A percentile compares a stretch with the other conserved stretches of the same genome.
These are phyloP conservation scores for Pomacea canaliculata DNA, from an alignment of 2,888 invertebrate species.

Conservation along the genomic window DNA sequence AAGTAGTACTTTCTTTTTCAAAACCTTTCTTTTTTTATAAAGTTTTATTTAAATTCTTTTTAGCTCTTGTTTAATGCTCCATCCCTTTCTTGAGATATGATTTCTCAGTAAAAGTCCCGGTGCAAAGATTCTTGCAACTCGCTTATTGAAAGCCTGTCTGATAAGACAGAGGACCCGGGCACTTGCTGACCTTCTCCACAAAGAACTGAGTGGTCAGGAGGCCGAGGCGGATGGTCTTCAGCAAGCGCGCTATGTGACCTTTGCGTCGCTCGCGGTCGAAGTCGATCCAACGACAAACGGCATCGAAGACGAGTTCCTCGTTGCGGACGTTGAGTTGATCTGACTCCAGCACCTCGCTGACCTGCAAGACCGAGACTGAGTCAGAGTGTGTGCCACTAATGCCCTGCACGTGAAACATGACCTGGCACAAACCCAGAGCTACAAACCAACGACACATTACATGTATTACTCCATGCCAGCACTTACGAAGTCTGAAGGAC, in stretches of 20 bases:
- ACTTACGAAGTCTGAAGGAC: too few relatives aligned
- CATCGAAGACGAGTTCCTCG: slow-evolving; percentile 67
- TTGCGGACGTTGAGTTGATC: slow-evolving; percentile 68
- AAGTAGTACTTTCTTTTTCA: too few relatives aligned
- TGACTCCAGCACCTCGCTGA: slow-evolving; percentile 50
- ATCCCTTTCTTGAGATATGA: too few relatives aligned
- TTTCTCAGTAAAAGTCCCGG: too few relatives aligned
- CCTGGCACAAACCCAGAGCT: not conserved
- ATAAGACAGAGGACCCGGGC: too few relatives aligned
- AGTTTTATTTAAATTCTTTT: too few relatives aligned
- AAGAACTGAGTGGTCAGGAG: slow-evolving; percentile 90
- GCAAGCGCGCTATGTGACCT: slow-evolving; percentile 78
- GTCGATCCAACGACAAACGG: slow-evolving; percentile 85
- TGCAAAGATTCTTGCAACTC: too few relatives aligned
- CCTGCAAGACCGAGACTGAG: slow-evolving; percentile 6
- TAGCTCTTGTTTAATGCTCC: too few relatives aligned
- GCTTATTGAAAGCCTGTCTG: too few relatives aligned
- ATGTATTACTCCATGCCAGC: too few relatives aligned
- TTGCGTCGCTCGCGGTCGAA: slow-evolving; percentile 80
- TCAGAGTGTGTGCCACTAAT: not conserved
- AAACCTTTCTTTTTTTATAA: too few relatives aligned
- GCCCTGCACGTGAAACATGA: not conserved
- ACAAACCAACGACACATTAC: too few relatives aligned
- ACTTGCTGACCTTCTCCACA: slow-evolving; percentile 75
- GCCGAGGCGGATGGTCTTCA: slow-evolving; percentile 65